Evolutionary conservation across 2,888 invertebrate species (phyloP).

Genomic region (Nudaria mundana): DNA sequence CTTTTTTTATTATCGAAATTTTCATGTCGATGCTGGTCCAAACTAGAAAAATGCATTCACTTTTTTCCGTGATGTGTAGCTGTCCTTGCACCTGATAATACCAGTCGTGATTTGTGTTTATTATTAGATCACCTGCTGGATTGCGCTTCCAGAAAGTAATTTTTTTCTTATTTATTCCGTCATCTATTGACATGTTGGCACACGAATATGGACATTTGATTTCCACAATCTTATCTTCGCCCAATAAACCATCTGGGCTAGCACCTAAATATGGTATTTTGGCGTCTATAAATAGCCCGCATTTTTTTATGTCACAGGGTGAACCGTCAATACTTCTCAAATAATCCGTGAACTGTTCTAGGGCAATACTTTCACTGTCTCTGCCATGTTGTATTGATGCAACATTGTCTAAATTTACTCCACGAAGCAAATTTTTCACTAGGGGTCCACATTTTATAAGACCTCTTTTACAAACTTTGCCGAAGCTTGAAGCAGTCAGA

Average conservation of each 20-base stretch:
- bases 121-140: not conserved
- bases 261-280: not conserved
- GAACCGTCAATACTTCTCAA: not conserved
- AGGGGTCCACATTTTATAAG: not conserved
- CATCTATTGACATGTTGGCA: not conserved
- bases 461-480: too few relatives aligned
- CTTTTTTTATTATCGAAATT: too few relatives aligned
- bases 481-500: not conserved
- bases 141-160: not conserved
- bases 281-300: not conserved
- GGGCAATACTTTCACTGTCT: not conserved
- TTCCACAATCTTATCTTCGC: not conserved
- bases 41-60: too few relatives aligned
- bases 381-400: not conserved
- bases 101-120: too few relatives aligned
- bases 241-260: not conserved
- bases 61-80: too few relatives aligned
- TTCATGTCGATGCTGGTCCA: too few relatives aligned
- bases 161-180: not conserved
- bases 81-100: too few relatives aligned
- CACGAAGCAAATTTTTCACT: not conserved
- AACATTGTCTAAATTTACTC: not conserved
- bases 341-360: not conserved
- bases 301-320: not conserved
- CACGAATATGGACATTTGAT: not conserved